Evolutionary conservation across 2,797 vertebrate species (phyloP), one percentile per base, ranked within the genome.

Genomic region (Rousettus madagascariensis): DNA sequence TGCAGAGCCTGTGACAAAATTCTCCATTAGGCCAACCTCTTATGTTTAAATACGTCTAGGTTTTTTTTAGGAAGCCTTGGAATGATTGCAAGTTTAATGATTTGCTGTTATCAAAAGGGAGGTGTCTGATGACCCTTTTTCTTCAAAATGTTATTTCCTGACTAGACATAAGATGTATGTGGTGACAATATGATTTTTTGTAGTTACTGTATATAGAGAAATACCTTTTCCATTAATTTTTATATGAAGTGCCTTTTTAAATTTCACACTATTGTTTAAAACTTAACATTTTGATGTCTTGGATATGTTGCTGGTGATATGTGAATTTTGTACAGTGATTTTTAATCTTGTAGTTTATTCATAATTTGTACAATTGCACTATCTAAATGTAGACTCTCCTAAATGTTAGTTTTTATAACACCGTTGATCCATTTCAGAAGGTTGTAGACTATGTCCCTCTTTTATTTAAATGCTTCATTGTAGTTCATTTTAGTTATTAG

Each of bases 171-270:
- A 92, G 78, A 94, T 96, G 26, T 96, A 83, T 95, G 72, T 94
- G 83, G 72, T 86, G 80, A 96, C 59, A 78, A 26, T 97, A 69
- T 91, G 71, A 79, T 93, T 93, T 97, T 57, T 95, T 77, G 3
- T 78, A 85, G 59, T 95, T 97, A 79, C 30, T 90, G 26, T 96
- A 80, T 97, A 79, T 61, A 87, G 55, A 85, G 75, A 96, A 96
- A 91, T 95, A 75, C 28, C 94, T 53, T 95, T 96, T 95, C 68
- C 95, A 86, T 96, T 96, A 51, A 91, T 95, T 94, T 80, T 96
- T 97, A 95, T 68, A 96, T 95, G 78, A 97, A 97, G 96, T 97
- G 96, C 97, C 97, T 97, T 97, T 97, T 97, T 16, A 93, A 93
- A 95, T 97, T 94, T 94, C 28, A 93, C 13, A 51, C 16, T 96